Conservation (phyloP, 2,797 vertebrate genomes). For the Sebastes kiyomatsui region DNA sequence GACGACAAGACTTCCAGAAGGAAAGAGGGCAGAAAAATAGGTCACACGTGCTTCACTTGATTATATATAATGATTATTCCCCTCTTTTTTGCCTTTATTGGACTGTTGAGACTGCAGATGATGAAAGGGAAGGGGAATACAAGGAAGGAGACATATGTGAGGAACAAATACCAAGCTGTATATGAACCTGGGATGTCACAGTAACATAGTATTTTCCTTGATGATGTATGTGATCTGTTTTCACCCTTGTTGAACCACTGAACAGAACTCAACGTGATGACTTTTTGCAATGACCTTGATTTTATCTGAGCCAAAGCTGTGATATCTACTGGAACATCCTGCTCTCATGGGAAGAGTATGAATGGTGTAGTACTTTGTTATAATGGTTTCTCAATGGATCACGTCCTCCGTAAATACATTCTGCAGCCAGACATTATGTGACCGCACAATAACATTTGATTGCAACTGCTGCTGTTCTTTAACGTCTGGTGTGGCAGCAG, state of each 20-base stretch:
- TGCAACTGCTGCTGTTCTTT: not conserved
- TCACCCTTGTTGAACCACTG: not conserved
- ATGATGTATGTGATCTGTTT: not conserved
- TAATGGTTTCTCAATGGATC: not conserved
- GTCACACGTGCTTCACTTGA: not conserved
- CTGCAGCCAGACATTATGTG: not conserved
- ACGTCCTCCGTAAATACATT: not conserved
- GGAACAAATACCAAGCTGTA: not conserved
- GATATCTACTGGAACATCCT: slow-evolving; percentile 1
- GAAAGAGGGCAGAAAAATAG: not conserved
- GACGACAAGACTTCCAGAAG: not conserved
- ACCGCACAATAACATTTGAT: not conserved
- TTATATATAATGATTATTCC: not conserved
- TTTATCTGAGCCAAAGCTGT: not conserved
- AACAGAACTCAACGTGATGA: not conserved
- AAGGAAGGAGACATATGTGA: not conserved
- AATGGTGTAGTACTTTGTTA: not conserved
- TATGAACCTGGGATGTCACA: not conserved
- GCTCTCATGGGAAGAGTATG: not conserved
- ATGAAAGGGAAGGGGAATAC: not conserved
- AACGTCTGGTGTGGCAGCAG: not conserved
- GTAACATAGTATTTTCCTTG: not conserved
- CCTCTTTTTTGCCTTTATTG: not conserved
- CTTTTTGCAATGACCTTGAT: slow-evolving; percentile 15
- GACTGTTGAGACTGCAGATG: not conserved